Percentiles rank a stretch among this genome's conserved stretches.
Evolutionary conservation across 2,113 vertebrate species (phyloP).

Genomic region (Plestiodon gilberti): DNA sequence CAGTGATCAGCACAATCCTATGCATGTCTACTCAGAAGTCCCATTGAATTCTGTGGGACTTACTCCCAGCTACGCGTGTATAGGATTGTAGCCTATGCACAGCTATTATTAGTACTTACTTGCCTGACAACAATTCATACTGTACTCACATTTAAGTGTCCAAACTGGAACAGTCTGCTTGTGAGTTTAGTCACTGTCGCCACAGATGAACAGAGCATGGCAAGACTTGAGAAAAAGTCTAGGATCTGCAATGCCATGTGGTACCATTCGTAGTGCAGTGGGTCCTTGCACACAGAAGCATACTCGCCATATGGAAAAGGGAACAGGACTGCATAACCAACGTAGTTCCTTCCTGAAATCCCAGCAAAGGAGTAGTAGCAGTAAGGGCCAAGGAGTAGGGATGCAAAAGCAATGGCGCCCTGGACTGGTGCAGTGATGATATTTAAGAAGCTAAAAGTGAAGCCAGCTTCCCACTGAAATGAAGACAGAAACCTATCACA

Average conservation of each 20-base stretch:
- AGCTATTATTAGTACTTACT: background rate
- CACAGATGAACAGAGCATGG: constrained; percentile 43
- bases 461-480: constrained; percentile 69
- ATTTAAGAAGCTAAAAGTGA: constrained; percentile 62
- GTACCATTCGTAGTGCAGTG: constrained; percentile 13
- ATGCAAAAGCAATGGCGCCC: constrained; percentile 60
- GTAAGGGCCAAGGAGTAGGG: constrained; percentile 59
- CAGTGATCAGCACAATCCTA: background rate
- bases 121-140: rapidly evolving
- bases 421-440: constrained; percentile 50
- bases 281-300: constrained; percentile 51
- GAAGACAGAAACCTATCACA: constrained; percentile 59
- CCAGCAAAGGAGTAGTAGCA: constrained; percentile 63
- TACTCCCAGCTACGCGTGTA: no score
- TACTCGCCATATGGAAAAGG: constrained; percentile 59
- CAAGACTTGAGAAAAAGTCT: constrained; percentile 13
- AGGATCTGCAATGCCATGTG: constrained; percentile 53
- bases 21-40: rapidly evolving
- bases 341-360: constrained; percentile 52
- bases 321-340: constrained; percentile 42
- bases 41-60: no score
- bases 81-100: no score
- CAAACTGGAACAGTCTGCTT: constrained; percentile 36
- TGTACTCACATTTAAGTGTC: constrained; percentile 50
- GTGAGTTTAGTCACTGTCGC: constrained; percentile 41